phyloP scores from a whole-genome alignment of 2,797 vertebrate species.

The Aeoliscus strigatus region DNA sequence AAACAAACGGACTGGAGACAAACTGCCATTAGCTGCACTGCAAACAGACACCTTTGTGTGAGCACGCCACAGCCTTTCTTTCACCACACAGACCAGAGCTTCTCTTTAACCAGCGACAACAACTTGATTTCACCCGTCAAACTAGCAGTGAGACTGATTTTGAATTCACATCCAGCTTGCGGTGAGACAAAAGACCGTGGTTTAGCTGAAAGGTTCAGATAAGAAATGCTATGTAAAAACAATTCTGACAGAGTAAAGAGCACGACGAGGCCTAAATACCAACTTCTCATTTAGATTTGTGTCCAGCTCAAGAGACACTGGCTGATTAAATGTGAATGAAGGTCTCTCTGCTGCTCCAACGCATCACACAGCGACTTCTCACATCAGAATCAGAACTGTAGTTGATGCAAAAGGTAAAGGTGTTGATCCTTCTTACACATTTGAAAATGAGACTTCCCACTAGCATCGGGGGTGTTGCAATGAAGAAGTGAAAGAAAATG shows the following conservation, averaged over 20 bases:
- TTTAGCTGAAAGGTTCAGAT: too few species aligned
- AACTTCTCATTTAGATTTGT: too few species aligned
- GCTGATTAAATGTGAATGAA: too few species aligned
- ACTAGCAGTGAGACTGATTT: not conserved
- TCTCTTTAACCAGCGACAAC: slow-evolving; percentile 24
- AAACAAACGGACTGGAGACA: slow-evolving; percentile 48
- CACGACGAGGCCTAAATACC: too few species aligned
- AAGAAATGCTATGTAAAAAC: too few species aligned
- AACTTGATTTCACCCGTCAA: slow-evolving; percentile 4
- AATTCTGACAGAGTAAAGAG: too few species aligned
- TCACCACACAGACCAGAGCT: slow-evolving; percentile 15
- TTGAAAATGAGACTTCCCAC: slow-evolving; percentile 37
- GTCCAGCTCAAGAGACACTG: too few species aligned
- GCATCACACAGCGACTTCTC: not conserved
- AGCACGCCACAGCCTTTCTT: slow-evolving; percentile 14
- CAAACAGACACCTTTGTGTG: slow-evolving; percentile 61
- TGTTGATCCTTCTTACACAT: slow-evolving; percentile 33
- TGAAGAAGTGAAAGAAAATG: slow-evolving; percentile 12
- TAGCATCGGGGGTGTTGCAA: not conserved
- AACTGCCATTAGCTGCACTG: slow-evolving; percentile 46
- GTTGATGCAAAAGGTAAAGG: too few species aligned
- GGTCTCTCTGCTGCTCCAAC: too few species aligned
- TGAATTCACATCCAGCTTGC: not conserved
- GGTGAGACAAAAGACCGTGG: not conserved
- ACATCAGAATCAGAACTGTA: not conserved